Base-by-base conservation (phyloP, 2,113 vertebrate species). In the Neotoma lepida region DNA sequence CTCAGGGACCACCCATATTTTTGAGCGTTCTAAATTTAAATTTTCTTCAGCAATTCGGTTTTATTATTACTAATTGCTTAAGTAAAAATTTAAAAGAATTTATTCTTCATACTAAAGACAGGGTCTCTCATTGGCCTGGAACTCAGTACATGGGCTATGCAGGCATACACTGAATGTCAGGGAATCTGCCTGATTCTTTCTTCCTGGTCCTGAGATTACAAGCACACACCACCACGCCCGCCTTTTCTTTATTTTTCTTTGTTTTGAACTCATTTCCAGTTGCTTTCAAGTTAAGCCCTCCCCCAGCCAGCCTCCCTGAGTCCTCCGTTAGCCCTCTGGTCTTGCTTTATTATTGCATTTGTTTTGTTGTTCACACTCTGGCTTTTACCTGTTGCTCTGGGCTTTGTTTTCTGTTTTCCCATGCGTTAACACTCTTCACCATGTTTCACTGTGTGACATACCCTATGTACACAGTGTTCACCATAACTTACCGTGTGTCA, bases 401-500 rank as follows among this genome's bases (percentile, higher is more conserved):
- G 28, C 33, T n/a, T 44, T 10, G 46, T 56, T 26, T 30, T 84
- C 33, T 49, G 33, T 70, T 68, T 85, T 70, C 0, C 30, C 71
- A 30, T n/a, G 20, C 9, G 44, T 64, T 24, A 66, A 66, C 24
- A 17, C 4, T 41, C 8, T 17, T 44, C 4, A 4, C 1, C 58
- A 68, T 20, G 39, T 35, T 46, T 56, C 0, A 35, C 3, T 5
- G 56, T 35, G 4, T 24, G 3, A 3, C 9, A 1, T 28, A 49
- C 4, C 28, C 26, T 18, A 0, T 46, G 17, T 4, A n/a, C 33
- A 54, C 28, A 33, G 30, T 35, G 5, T 5, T 24, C 35, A n/a
- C 20, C 18, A 2, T 28, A 10, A 3, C 28, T 20, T 73, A 2
- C 20, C 9, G 22, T 35, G 4, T 17, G 1, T 8, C 8, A 1